phyloP scores from a whole-genome alignment of 2,888 invertebrate species.

The Drosophila mayaguana region DNA sequence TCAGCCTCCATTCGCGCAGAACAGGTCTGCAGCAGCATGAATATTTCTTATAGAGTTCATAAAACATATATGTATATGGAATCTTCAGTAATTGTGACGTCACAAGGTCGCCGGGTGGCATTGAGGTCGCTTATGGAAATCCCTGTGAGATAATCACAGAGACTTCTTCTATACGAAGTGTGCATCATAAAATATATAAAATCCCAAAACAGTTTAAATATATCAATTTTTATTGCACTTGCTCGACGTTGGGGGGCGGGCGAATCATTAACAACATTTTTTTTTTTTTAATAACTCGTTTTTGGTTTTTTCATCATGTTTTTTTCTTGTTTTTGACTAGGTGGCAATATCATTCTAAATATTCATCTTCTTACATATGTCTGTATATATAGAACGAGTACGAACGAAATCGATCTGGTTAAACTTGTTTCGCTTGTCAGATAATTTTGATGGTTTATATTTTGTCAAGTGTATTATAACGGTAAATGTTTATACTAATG shows the following conservation, averaged over 20 bases:
- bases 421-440: conserved; percentile 60
- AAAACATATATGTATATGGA: conserved; percentile 24
- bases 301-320: neutral
- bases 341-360: conserved; percentile 39
- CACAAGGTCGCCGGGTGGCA: conserved; percentile 65
- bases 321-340: conserved; percentile 40
- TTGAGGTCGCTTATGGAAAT: conserved; percentile 63
- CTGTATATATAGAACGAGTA: neutral
- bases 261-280: conserved; percentile 41
- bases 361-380: neutral
- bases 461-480: conserved; percentile 48
- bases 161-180: conserved; percentile 21
- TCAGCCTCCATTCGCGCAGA: conserved; percentile 51
- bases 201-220: conserved; percentile 12
- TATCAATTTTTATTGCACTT: conserved; percentile 36
- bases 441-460: conserved; percentile 1
- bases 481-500: conserved; percentile 63
- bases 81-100: conserved; percentile 55
- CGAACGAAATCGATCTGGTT: conserved; percentile 64
- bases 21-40: conserved; percentile 31
- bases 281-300: conserved; percentile 29
- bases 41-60: conserved; percentile 14
- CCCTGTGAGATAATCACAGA: conserved; percentile 58
- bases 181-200: conserved; percentile 18
- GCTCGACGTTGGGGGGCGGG: conserved; percentile 56